Conservation (phyloP, 92 coral and sea anemone species). For the Meandrina meandrites region DNA sequence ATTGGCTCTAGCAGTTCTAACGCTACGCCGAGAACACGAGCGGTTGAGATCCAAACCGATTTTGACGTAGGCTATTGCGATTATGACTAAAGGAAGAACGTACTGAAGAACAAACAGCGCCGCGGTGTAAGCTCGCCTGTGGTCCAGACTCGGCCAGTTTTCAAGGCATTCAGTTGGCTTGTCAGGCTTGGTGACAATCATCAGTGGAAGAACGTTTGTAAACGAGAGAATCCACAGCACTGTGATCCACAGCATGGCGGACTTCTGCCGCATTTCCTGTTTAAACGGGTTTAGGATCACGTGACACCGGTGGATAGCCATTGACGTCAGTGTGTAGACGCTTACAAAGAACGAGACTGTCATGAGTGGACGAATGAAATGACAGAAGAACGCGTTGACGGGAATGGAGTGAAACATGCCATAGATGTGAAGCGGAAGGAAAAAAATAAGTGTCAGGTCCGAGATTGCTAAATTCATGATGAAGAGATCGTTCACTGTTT, state of each 20-base stretch:
- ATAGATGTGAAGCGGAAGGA: conserved; percentile 76
- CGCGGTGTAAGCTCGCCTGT: conserved; percentile 75
- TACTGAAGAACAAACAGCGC: conserved; percentile 80
- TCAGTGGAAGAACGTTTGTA: conserved; percentile 57
- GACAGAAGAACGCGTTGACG: conserved; percentile 68
- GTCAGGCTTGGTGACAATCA: conserved; percentile 64
- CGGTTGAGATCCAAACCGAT: conserved; percentile 79
- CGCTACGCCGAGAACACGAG: conserved; percentile 37
- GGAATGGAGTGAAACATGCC: conserved; percentile 56
- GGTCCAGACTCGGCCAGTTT: conserved; percentile 67
- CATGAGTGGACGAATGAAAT: conserved; percentile 77
- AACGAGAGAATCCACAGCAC: conserved; percentile 71
- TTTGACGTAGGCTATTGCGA: conserved; percentile 80
- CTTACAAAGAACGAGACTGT: conserved; percentile 86
- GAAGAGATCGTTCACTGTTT: conserved; percentile 82
- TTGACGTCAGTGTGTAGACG: conserved; percentile 79
- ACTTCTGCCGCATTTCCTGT: conserved; percentile 69
- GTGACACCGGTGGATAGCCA: conserved; percentile 91
- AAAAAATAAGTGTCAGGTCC: conserved; percentile 73
- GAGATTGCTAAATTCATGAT: conserved; percentile 85
- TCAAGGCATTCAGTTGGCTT: conserved; percentile 54
- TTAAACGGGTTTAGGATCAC: conserved; percentile 81
- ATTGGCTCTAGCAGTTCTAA: conserved; percentile 5
- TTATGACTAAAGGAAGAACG: conserved; percentile 74
- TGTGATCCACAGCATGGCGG: conserved; percentile 64